Conservation (phyloP, 2,888 invertebrate species). For the Napeogenes sylphis region DNA sequence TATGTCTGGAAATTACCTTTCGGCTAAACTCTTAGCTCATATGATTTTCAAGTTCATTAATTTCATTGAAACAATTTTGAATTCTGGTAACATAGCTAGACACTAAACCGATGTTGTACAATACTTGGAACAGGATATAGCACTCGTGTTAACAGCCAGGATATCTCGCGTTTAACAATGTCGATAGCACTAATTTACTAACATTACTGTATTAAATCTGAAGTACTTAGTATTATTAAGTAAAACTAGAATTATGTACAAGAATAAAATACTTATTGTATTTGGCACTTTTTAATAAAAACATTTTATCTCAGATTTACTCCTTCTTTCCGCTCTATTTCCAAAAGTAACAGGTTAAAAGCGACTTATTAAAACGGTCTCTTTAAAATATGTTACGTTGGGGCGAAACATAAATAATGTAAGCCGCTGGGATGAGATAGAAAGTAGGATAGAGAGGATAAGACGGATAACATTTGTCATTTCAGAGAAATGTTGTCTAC, state of each 20-base stretch:
- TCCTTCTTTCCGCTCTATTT: constrained; percentile 35
- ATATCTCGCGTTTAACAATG: neutral
- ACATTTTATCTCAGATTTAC: constrained; percentile 9
- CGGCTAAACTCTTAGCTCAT: neutral
- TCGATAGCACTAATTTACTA: neutral
- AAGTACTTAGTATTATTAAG: neutral
- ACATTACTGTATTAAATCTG: neutral
- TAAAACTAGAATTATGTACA: too few relatives aligned
- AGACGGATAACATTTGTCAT: constrained; percentile 3
- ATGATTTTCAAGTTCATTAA: neutral
- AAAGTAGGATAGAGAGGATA: constrained; percentile 17
- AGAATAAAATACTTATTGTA: neutral
- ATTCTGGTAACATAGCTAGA: too few relatives aligned
- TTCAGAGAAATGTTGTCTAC: too few relatives aligned
- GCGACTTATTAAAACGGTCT: constrained; percentile 72
- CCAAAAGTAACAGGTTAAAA: constrained; percentile 54
- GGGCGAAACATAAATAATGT: constrained; percentile 62
- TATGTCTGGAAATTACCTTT: neutral
- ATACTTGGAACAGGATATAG: neutral
- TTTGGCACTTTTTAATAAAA: constrained; percentile 30
- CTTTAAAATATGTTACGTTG: constrained; percentile 73
- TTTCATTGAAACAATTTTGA: too few relatives aligned
- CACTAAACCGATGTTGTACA: too few relatives aligned
- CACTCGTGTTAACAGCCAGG: neutral
- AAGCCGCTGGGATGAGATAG: constrained; percentile 40